Base-by-base conservation (phyloP, 2,888 invertebrate species). In the Ophion obscuratus region DNA sequence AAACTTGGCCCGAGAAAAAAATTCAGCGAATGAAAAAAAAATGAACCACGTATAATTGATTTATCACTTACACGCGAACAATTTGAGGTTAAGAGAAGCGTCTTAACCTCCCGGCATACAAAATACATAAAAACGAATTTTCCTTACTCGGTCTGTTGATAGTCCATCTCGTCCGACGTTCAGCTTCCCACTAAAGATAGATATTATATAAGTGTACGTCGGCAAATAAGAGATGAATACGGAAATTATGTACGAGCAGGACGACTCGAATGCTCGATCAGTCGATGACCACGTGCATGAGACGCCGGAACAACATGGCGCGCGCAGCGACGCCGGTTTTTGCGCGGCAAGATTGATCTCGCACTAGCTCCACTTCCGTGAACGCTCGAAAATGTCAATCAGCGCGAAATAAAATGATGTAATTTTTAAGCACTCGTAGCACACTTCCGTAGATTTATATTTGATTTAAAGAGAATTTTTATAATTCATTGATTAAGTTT, bases 1-100 rank as follows among this genome's bases (percentile, higher is more conserved):
- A 66, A 9, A 14, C 44, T 62, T 24, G 40, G 44, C 24, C 14
- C 47, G 20, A 20, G 24, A 75, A 75, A 9, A 24, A 64, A 20
- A 44, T 62, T 47, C 24, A 20, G 24, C 3, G 59, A 73, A 59
- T 47, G 75, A 36, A 64, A 44, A 62, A 75, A 64, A 75, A 14
- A 2, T 2, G 64, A 62, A 40, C 36, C 17, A 66, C 14, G 36
- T 36, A 36, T 36, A 36, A 36, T 36, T 36, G 2, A 36, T 36
- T 36, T 5, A 36, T 36, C 36, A 36, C 2, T 36, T 36, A 36
- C 2, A 5, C 36, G 2, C 36, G 2, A 36, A 36, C 36, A 36
- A 36, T 36, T 36, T 5, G 36, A 36, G 36, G 36, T 36, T 36
- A 36, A 36, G 36, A 36, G 2, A 36, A 36, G 36, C 36, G 36